A percentile compares a stretch with the other conserved stretches of the same genome.
These are phyloP conservation scores for Vidua chalybeata DNA, from an alignment of 2,113 vertebrate species.

Conservation along the genomic window DNA sequence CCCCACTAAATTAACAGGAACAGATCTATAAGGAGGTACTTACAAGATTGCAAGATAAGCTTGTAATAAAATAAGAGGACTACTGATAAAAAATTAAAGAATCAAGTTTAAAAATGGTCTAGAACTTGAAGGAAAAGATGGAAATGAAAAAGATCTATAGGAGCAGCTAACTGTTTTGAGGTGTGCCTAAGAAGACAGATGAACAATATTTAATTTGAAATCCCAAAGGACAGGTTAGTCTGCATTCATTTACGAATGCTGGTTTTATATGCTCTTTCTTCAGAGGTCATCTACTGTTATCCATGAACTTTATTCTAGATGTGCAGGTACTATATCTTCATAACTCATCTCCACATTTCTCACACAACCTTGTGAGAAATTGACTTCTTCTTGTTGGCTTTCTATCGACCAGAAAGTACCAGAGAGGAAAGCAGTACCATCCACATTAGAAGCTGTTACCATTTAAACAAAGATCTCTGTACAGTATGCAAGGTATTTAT, in stretches of 20 bases:
- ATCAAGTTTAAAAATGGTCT: neutral
- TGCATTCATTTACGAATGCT: neutral
- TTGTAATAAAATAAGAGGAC: neutral
- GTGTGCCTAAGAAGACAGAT: neutral
- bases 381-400: neutral
- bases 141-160: neutral
- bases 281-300: neutral
- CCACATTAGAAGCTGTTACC: neutral
- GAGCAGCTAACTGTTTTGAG: neutral
- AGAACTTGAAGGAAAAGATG: neutral
- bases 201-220: neutral
- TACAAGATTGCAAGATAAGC: neutral
- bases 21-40: neutral
- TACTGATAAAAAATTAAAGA: neutral
- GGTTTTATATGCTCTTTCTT: neutral
- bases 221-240: constrained; percentile 37
- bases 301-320: neutral
- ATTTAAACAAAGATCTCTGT: neutral
- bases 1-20: neutral
- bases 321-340: neutral
- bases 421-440: neutral
- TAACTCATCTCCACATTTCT: neutral
- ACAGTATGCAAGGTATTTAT: neutral
- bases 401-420: neutral
- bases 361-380: neutral